Evolutionary conservation across 2,888 invertebrate genomes (phyloP), one percentile per base, ranked within the genome.

Genomic region (Metalampra italica): DNA sequence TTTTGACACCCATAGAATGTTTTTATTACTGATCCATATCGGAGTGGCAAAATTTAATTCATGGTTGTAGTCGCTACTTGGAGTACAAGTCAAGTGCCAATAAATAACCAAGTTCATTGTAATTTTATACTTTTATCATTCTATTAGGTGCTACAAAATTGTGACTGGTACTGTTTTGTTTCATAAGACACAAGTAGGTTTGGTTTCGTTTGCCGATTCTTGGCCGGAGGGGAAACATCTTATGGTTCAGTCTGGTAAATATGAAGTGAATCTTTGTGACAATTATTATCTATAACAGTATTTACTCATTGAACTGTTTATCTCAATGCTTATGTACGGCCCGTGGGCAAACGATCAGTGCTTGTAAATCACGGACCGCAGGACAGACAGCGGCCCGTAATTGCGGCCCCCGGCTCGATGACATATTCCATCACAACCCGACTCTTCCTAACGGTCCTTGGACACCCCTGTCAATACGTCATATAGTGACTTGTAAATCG

Each of bases 351-450:
- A 59, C 69, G 74, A 80, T 82, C 78, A 78, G 67, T 44, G 63
- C 57, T 64, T 63, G 71, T 84, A 87, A 84, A 86, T 85, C 82
- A 82, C 69, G 62, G 61, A 54, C 53, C 63, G 65, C 60, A 64
- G 65, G 70, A 71, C 71, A 70, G 70, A 64, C 64, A 66, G 70
- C 65, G 58, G 60, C 56, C 64, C 50, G 68, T 85, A 86, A 86
- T 85, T 84, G 79, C 62, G 63, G 74, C 86, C 79, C 53, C 50
- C 52, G 75, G 85, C 71, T 53, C 78, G 86, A 82, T 82, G 87
- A 87, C 87, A 86, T 80, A 82, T 82, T 81, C 82, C 78, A 77
- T 82, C 84, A 78, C 67, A 82, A 76, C 71, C 62, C 58, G 68
- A 63, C 65, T 68, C 64, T 57, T 59, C 67, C 46, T 73, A 76